These are phyloP conservation scores for Psylliodes chrysocephalus DNA, from an alignment of 2,888 invertebrate species.

Conservation along the genomic window DNA sequence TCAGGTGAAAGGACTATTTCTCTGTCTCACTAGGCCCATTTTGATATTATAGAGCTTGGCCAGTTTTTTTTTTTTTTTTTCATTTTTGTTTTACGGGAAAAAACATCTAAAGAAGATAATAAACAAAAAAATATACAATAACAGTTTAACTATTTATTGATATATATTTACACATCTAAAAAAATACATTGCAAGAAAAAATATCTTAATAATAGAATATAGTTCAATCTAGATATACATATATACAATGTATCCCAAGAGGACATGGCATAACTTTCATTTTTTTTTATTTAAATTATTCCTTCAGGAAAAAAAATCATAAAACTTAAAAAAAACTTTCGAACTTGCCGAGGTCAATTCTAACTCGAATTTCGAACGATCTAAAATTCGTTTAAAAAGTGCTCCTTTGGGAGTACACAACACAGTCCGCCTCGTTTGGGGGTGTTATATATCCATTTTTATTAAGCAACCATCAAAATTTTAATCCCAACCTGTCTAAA, in stretches of 20 bases:
- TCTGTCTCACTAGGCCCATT: too few relatives aligned
- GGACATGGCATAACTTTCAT: slow-evolving; percentile 55
- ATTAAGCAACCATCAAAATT: too few relatives aligned
- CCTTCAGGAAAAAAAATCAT: slow-evolving; percentile 31
- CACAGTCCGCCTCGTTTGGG: too few relatives aligned
- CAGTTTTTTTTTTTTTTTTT: too few relatives aligned
- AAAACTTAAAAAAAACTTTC: slow-evolving; percentile 30
- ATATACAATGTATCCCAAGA: slow-evolving; percentile 59
- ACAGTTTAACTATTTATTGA: slow-evolving; percentile 53
- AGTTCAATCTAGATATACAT: slow-evolving; percentile 64
- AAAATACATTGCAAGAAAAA: slow-evolving; percentile 65
- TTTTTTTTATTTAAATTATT: too few relatives aligned
- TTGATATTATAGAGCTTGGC: too few relatives aligned
- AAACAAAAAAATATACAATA: slow-evolving; percentile 4
- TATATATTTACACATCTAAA: slow-evolving; percentile 64
- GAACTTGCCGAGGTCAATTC: slow-evolving; percentile 21
- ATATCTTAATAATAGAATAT: slow-evolving; percentile 61
- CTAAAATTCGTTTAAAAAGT: slow-evolving; percentile 11
- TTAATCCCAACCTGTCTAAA: too few relatives aligned
- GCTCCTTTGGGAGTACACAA: slow-evolving; percentile 1
- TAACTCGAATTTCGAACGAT: slow-evolving; percentile 16
- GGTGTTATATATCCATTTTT: too few relatives aligned
- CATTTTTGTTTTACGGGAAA: too few relatives aligned
- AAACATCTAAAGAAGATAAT: too few relatives aligned
- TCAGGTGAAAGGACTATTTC: too few relatives aligned